A percentile compares a stretch with the other conserved stretches of the same genome.
These are phyloP conservation scores for Cephus pygmeus DNA, from an alignment of 2,888 invertebrate species.

Conservation along the genomic window DNA sequence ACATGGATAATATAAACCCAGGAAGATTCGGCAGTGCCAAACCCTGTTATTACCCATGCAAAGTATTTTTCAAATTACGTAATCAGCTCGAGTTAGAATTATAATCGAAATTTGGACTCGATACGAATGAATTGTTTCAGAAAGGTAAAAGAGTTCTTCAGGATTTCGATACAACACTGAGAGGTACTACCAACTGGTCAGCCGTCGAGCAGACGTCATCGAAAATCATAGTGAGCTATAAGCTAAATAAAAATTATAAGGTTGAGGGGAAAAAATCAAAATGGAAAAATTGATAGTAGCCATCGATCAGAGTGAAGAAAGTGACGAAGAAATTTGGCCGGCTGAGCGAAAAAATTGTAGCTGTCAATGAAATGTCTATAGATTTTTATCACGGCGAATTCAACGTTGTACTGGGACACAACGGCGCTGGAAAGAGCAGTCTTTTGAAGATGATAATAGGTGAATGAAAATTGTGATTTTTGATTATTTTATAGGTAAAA, in stretches of 20 bases:
- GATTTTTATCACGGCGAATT: conserved; percentile 38
- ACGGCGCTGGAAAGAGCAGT: conserved; percentile 39
- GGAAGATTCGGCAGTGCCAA: conserved; percentile 31
- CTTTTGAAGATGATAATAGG: conserved; percentile 37
- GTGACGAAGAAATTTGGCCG: conserved; percentile 31
- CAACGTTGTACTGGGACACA: conserved; percentile 35
- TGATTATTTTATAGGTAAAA: neutral
- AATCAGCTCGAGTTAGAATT: neutral
- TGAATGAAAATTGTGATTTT: conserved; percentile 1
- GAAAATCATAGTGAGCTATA: neutral
- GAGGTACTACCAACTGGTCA: conserved; percentile 37
- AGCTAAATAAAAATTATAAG: neutral
- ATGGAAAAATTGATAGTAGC: conserved; percentile 16
- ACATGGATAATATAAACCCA: conserved; percentile 32
- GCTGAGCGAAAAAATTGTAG: conserved; percentile 20
- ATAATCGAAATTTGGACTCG: neutral
- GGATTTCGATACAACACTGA: conserved; percentile 14
- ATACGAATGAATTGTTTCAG: neutral
- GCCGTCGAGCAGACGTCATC: conserved; percentile 30
- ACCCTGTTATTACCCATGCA: conserved; percentile 32
- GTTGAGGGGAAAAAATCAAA: neutral
- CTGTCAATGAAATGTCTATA: conserved; percentile 33
- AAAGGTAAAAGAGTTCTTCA: neutral
- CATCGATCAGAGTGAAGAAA: conserved; percentile 29
- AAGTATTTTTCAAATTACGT: conserved; percentile 11